phyloP scores from a whole-genome alignment of 2,888 invertebrate genomes.

The Euphydryas editha region DNA sequence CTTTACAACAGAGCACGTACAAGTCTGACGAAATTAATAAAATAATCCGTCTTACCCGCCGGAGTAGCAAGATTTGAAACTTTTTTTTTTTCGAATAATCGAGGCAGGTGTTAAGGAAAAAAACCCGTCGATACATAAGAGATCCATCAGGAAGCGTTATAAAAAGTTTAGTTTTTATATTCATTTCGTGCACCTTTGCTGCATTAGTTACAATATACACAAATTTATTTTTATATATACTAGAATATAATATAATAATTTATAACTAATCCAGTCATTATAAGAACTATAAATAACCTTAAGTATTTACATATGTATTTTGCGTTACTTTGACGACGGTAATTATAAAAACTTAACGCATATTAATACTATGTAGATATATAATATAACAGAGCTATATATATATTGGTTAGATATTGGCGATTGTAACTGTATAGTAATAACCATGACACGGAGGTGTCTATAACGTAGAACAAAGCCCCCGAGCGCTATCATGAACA shows the following conservation, averaged over 20 bases:
- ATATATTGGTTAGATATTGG: background rate
- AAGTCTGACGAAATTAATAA: constrained; percentile 18
- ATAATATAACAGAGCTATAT: background rate
- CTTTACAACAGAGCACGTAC: constrained; percentile 11
- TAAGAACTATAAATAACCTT: background rate
- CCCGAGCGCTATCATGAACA: constrained; percentile 49
- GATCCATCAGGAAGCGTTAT: constrained; percentile 50
- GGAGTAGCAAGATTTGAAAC: constrained; percentile 26
- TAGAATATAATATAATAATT: no score
- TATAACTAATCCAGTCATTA: no score
- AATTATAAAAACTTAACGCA: background rate
- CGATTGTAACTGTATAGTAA: constrained; percentile 6
- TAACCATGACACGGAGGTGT: constrained; percentile 12
- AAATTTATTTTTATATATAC: no score
- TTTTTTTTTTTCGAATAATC: constrained; percentile 48
- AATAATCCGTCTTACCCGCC: constrained; percentile 54
- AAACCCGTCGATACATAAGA: constrained; percentile 51
- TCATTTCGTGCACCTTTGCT: constrained; percentile 43
- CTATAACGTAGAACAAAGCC: constrained; percentile 44
- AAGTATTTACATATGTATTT: background rate
- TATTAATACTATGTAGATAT: background rate
- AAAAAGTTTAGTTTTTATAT: constrained; percentile 39
- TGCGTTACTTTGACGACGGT: background rate
- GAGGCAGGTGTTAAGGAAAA: constrained; percentile 66
- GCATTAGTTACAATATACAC: background rate